Evolutionary conservation across 2,797 vertebrate genomes (phyloP).

Genomic region (Masticophis lateralis): DNA sequence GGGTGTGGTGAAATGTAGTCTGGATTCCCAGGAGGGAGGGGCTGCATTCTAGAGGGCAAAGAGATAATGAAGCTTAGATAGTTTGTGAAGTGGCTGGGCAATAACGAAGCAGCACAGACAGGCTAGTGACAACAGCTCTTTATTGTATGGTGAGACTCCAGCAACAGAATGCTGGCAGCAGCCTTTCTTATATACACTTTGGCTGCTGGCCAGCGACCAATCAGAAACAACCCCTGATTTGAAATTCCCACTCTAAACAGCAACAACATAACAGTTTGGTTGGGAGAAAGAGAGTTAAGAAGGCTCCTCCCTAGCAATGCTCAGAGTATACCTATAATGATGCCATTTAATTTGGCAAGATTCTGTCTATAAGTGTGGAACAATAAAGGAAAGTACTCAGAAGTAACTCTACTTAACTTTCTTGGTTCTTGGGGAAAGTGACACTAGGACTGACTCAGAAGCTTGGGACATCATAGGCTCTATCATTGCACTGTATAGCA

Average conservation of each 20-base stretch:
- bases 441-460: background rate
- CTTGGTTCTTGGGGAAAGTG: background rate
- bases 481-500: background rate
- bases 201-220: no score
- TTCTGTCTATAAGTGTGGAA: background rate
- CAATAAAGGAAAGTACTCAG: background rate
- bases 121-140: no score
- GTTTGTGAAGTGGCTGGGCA: no score
- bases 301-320: background rate
- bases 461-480: background rate
- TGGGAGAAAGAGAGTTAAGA: background rate
- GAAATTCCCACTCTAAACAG: no score
- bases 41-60: background rate
- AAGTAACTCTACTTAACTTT: background rate
- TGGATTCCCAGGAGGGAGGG: background rate
- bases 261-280: no score
- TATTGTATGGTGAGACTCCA: no score
- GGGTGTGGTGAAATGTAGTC: background rate
- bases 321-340: background rate
- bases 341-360: background rate
- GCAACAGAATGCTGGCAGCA: no score
- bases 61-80: background rate
- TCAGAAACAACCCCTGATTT: no score
- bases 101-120: no score
- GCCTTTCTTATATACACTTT: no score